These are phyloP conservation scores for Charadrius vociferus DNA, from an alignment of 2,113 vertebrate species.

Conservation along the genomic window DNA sequence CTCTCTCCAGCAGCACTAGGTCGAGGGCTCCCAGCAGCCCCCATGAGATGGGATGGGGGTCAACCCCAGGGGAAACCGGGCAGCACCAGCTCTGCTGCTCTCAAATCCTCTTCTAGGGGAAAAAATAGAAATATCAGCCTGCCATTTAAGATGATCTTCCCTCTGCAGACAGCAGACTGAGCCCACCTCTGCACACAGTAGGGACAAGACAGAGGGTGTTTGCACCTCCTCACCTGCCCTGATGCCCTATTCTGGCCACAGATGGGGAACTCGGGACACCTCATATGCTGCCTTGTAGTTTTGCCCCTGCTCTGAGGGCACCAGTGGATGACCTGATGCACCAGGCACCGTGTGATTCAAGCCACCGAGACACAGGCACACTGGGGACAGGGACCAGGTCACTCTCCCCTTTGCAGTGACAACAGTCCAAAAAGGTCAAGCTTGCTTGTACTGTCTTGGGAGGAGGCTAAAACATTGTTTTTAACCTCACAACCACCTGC, in stretches of 20 bases:
- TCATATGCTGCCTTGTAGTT: neutral
- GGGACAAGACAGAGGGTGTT: neutral
- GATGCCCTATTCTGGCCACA: neutral
- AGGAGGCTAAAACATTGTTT: neutral
- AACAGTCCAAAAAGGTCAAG: neutral
- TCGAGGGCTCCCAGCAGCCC: neutral
- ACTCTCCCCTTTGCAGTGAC: neutral
- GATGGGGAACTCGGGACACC: neutral
- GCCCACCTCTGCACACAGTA: neutral
- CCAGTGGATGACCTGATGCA: neutral
- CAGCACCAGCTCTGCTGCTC: neutral
- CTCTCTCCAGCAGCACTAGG: neutral
- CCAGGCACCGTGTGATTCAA: neutral
- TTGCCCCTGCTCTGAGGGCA: rapidly evolving
- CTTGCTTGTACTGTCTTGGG: neutral
- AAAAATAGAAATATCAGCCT: neutral
- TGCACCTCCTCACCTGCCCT: neutral
- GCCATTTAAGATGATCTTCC: neutral
- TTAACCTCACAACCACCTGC: neutral
- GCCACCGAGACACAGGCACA: neutral
- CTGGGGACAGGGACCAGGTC: rapidly evolving
- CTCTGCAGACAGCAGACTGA: neutral
- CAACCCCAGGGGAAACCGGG: neutral
- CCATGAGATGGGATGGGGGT: neutral
- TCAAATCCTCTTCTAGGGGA: neutral